phyloP scores from a whole-genome alignment of 2,113 vertebrate species.

The Hippocampus guttulatus region DNA sequence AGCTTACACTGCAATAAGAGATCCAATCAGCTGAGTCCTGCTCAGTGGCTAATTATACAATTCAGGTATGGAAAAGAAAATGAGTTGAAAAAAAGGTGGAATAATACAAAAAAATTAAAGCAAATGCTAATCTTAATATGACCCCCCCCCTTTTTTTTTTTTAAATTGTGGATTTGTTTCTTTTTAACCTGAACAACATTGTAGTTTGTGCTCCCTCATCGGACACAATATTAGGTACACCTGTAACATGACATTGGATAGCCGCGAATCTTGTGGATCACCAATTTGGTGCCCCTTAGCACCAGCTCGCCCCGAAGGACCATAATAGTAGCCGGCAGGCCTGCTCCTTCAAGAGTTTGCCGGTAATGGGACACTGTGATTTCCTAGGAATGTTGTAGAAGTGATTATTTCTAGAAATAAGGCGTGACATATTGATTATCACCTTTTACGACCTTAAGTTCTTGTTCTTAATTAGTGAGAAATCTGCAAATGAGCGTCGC shows the following conservation, averaged over 20 bases:
- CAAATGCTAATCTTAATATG: background rate
- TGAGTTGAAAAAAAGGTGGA: background rate
- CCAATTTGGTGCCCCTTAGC: background rate
- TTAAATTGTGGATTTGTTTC: background rate
- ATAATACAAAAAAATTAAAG: background rate
- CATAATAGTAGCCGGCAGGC: no score
- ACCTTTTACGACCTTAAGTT: no score
- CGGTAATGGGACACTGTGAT: no score
- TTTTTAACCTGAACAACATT: background rate
- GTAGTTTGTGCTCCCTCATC: background rate
- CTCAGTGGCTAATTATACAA: constrained; percentile 51
- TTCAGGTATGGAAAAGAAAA: background rate
- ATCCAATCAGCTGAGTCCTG: constrained; percentile 56
- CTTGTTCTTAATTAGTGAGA: no score
- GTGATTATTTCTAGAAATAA: no score
- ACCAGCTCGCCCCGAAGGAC: background rate
- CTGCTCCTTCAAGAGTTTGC: no score
- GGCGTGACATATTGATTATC: no score
- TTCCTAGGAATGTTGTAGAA: background rate
- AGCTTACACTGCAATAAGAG: background rate
- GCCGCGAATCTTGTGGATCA: background rate
- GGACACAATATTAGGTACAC: background rate
- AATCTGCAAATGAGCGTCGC: no score
- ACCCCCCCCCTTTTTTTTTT: background rate
- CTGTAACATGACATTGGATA: background rate